Conservation (phyloP, 2,797 vertebrate genomes). For the Manis pentadactyla region DNA sequence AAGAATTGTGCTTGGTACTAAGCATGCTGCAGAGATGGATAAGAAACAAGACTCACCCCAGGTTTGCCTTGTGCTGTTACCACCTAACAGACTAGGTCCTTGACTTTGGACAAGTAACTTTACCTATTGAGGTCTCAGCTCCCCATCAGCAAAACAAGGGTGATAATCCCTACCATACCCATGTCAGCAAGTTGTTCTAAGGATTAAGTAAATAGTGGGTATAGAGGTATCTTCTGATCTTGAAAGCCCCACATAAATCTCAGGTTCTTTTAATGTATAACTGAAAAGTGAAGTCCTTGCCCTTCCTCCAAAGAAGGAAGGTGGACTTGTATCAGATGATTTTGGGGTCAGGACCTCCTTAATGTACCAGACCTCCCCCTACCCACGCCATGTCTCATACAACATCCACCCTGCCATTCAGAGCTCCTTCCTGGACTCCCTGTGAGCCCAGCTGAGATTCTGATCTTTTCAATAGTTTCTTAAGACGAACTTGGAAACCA, state of each 20-base stretch:
- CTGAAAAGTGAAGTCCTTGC: background rate
- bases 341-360: background rate
- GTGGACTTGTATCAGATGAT: background rate
- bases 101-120: background rate
- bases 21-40: background rate
- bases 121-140: background rate
- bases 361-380: background rate
- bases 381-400: background rate
- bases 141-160: background rate
- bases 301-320: background rate
- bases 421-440: background rate
- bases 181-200: background rate
- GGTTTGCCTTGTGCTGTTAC: background rate
- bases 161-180: background rate
- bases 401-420: background rate
- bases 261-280: background rate
- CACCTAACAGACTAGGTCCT: background rate
- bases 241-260: background rate
- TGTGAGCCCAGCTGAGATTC: background rate
- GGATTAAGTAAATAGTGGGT: background rate
- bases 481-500: background rate
- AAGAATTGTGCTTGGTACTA: background rate
- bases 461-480: background rate
- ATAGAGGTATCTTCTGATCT: background rate
- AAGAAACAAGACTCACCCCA: background rate